Evolutionary conservation across 2,113 vertebrate species (phyloP), one percentile per base, ranked within the genome.

Genomic region (Dolichotis patagonum): DNA sequence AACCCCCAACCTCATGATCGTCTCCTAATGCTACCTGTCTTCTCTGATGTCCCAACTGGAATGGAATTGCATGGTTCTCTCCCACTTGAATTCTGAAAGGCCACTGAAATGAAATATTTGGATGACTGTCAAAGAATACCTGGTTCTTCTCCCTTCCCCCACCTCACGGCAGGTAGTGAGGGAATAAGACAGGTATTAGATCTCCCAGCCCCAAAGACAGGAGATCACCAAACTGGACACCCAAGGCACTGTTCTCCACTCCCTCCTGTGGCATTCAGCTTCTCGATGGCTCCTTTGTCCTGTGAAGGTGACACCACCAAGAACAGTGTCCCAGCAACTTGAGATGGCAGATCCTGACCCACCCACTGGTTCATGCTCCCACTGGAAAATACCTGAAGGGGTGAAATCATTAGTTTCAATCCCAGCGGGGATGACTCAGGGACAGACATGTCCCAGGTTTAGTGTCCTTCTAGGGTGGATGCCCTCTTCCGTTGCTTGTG

Each of bases 331-430:
- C 12, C 6, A 30, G 58, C 1, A 1, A 30, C 16, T 8, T 3
- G 2, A 69, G 2, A 0, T 20, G 28, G 32, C 88, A 69, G 71
- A 89, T 3, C 26, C 71, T 75, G 63, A 22, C 46, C 71, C 58
- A 7, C 16, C 4, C 56, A 19, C 0, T 56, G 7, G 43, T 77
- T 26, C 38, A 32, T 0, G 1, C 93, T 56, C 28, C 62, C 83
- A 58, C 22, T 41, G 58, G 87, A 85, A 90, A 60, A 88, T 20
- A n/a, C 73, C 63, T 43, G 35, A 62, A 77, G 32, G 13, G 7
- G 28, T 24, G 24, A 46, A 65, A 58, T 24, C 28, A 43, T 75
- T 63, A 73, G n/a, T n/a, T 71, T 65, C 69, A 8, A 65, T 35
- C 28, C 32, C 46, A 58, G 38, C 2, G 62, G 30, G n/a, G 32